Base-by-base conservation (phyloP, 2,113 vertebrate genomes). In the Strix aluco region DNA sequence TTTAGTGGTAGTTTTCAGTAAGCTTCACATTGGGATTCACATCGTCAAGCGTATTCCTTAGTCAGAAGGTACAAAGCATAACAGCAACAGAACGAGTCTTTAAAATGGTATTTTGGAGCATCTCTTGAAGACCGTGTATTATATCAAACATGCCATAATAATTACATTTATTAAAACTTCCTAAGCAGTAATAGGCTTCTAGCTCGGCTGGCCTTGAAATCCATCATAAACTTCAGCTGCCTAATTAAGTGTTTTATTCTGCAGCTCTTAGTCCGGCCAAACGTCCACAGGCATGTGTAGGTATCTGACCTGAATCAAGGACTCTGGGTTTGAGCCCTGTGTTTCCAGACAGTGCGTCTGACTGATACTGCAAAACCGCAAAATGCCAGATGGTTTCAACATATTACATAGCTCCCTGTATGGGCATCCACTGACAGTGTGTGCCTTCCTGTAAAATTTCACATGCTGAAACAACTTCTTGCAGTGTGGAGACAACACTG, bases 361-460 rank as follows among this genome's bases (percentile, higher is more conserved):
- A 91, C 96, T 97, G 97, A 95, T 97, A 90, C 86, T 90, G 92
- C 69, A 95, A 96, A 94, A 92, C 94, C 58, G 26, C 91, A 82
- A 96, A 95, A 95, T 96, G 97, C 95, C 96, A 97, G 96, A 97
- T 97, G 96, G 95, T 94, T 97, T 95, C 91, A 91, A 59, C 84
- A 92, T 90, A 92, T 73, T 96, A 90, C 89, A 81, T 55, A 94
- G 87, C 81, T 96, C 91, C 71, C 95, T 95, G 87, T 86, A 95
- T 91, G 94, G 96, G 95, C 94, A 95, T 96, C 93, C 84, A 91
- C 81, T 15, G 1, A n/a, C 81, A 90, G 78, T 5, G 90, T 96
- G 84, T 71, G 94, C 91, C 95, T 96, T 90, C 91, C 94, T 81
- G 87, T 67, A 96, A 94, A 88, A 97, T 93, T 95, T 94, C 96